Evolutionary conservation across 2,113 vertebrate genomes (phyloP).

Genomic region (Amazona vittata): DNA sequence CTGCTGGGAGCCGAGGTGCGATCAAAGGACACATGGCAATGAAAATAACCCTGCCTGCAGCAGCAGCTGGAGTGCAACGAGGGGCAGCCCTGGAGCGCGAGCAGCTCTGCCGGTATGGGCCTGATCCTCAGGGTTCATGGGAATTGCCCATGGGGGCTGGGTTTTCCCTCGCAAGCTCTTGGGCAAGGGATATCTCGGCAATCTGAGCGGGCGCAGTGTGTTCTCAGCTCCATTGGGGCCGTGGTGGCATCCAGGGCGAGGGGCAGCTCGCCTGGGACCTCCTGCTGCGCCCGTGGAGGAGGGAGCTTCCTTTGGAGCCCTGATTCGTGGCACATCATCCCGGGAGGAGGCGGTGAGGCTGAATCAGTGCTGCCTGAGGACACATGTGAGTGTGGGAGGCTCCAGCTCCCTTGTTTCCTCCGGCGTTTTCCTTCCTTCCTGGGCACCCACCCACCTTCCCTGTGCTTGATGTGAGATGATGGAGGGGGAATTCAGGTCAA

Average conservation of each 20-base stretch:
- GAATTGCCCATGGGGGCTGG: fast-evolving
- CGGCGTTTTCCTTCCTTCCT: neutral
- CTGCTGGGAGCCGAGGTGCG: neutral
- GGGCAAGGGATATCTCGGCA: fast-evolving
- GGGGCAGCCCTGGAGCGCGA: neutral
- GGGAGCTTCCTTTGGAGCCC: neutral
- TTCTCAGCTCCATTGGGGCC: neutral
- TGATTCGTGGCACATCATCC: neutral
- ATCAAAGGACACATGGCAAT: neutral
- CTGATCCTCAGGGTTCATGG: neutral
- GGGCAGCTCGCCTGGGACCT: neutral
- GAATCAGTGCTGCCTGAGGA: conserved; percentile 37
- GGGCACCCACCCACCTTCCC: neutral
- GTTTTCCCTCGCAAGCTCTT: neutral
- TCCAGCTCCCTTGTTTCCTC: neutral
- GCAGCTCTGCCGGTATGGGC: neutral
- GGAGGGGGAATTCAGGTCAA: neutral
- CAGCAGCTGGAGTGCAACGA: neutral
- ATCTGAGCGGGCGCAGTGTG: fast-evolving
- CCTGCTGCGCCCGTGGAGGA: neutral
- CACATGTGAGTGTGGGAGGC: neutral
- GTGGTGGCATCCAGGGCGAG: fast-evolving
- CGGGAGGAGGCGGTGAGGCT: neutral
- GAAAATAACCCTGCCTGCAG: neutral
- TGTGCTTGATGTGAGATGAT: neutral